These are phyloP conservation scores for Pseudococcus jackbeardsleyi DNA, from an alignment of 2,888 invertebrate genomes.

Conservation along the genomic window DNA sequence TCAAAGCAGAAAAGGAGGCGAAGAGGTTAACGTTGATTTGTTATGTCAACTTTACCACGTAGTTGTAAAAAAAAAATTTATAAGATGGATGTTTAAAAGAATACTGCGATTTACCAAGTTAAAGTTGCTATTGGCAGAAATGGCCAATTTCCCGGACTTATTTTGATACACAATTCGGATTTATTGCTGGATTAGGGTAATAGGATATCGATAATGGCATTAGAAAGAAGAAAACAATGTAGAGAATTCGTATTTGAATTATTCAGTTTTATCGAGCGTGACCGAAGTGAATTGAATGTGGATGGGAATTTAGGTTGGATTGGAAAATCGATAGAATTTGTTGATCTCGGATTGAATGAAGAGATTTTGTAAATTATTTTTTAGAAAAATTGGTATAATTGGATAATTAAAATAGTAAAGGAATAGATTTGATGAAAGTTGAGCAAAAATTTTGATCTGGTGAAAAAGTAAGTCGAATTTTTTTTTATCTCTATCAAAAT, in stretches of 20 bases:
- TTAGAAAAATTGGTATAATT: too few species aligned
- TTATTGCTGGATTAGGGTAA: background rate
- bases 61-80: background rate
- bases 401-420: too few species aligned
- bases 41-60: conserved; percentile 8
- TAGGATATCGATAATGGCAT: background rate
- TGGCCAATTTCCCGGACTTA: background rate
- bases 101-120: too few species aligned
- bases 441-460: too few species aligned
- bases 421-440: too few species aligned
- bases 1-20: background rate
- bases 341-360: too few species aligned
- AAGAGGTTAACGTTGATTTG: conserved; percentile 7
- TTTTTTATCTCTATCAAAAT: too few species aligned
- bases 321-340: too few species aligned
- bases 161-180: background rate
- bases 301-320: too few species aligned
- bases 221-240: background rate
- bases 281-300: background rate
- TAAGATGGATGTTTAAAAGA: too few species aligned
- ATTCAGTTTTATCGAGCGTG: background rate
- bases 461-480: too few species aligned
- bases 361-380: too few species aligned
- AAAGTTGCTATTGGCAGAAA: background rate
- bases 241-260: background rate